Evolutionary conservation across 2,888 invertebrate species (phyloP), one percentile per base, ranked within the genome.

Genomic region (Agonum fuliginosum): DNA sequence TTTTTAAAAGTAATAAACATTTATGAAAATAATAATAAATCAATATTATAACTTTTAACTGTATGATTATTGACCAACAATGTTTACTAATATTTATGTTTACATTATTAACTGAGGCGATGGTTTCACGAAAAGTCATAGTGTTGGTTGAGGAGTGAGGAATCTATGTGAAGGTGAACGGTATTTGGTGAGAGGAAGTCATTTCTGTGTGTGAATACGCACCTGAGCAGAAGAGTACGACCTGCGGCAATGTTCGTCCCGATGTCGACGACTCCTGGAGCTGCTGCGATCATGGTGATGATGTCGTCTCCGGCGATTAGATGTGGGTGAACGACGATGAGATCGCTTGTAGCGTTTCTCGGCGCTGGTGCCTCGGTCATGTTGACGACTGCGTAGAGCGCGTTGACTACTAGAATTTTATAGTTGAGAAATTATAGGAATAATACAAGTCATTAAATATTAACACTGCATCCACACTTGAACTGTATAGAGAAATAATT

Each of bases 331-430:
- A 86, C 95, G 91, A 82, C 95, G 92, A 86, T 94, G 92, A 84
- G 95, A 95, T 82, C 95, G 91, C 87, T 95, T 96, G 87, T 95
- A 95, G 81, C 95, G 93, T 84, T 95, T 88, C 90, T 92, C 94
- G 87, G 90, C 94, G 88, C 89, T 94, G 85, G 91, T 94, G 86
- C 93, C 95, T 87, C 91, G 91, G 89, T 91, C 94, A 85, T 90
- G 90, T 80, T 90, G 89, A 14, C 90, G 87, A 14, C 90, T 90
- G 80, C 91, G 87, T 82, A 91, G 87, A 77, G 89, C 89, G 81
- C 91, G 87, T 84, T 91, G 90, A 81, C 89, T 91, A 84, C 91
- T 91, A 87, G 79, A 88, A 88, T 20, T n/a, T n/a, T n/a, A n/a
- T n/a, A n/a, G n/a, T n/a, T n/a, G n/a, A n/a, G n/a, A n/a, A n/a